Conservation (phyloP, 2,113 vertebrate genomes). For the Hippoglossus stenolepis region DNA sequence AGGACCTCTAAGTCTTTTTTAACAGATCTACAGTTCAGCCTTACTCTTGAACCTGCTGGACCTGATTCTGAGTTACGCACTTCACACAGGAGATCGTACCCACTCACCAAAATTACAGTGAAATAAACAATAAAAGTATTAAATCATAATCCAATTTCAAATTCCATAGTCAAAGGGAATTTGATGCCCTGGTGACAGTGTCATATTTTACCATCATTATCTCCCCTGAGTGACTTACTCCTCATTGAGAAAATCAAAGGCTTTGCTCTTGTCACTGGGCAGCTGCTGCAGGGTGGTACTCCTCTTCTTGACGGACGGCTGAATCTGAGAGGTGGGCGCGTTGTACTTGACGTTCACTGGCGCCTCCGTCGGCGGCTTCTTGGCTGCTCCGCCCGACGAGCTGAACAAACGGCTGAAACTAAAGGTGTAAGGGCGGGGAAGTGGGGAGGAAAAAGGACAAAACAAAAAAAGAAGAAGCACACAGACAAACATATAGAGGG, state of each 20-base stretch:
- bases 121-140: too few species aligned
- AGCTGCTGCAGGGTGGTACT: conserved; percentile 95
- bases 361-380: conserved; percentile 88
- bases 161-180: too few species aligned
- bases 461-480: conserved; percentile 15
- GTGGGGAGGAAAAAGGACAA: conserved; percentile 13
- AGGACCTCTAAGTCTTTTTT: too few species aligned
- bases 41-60: too few species aligned
- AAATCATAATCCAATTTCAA: too few species aligned
- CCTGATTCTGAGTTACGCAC: too few species aligned
- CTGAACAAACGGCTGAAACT: conserved; percentile 99
- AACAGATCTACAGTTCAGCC: too few species aligned
- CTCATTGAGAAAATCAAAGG: conserved; percentile 98
- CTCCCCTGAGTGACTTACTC: conserved; percentile 86
- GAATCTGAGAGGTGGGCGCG: conserved; percentile 94
- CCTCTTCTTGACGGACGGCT: conserved; percentile 95
- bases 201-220: too few species aligned
- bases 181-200: too few species aligned
- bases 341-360: conserved; percentile 98
- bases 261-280: conserved; percentile 96
- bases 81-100: too few species aligned
- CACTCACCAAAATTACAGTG: too few species aligned
- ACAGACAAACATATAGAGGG: conserved; percentile 82
- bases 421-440: conserved; percentile 67
- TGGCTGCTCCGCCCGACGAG: conserved; percentile 89